Evolutionary conservation across 2,888 invertebrate species (phyloP), one percentile per base, ranked within the genome.

Genomic region (Polietes domitor): DNA sequence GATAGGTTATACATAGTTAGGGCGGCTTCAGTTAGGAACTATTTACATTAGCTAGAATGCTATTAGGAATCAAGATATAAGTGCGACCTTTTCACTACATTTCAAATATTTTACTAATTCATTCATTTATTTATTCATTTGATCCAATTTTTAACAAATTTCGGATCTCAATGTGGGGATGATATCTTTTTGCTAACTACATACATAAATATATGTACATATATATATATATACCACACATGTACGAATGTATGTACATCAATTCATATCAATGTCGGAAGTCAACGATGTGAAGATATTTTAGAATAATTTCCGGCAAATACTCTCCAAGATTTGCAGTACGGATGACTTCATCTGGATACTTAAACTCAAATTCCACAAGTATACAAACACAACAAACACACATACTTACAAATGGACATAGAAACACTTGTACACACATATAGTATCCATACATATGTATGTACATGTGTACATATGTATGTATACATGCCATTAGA

Each of bases 301-400:
- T 58, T 15, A 19, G 41, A 68, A 68, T 41, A 43, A 68, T 68
- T 68, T 68, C 68, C 68, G 68, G 68, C 37, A 41, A 15, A 47
- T 47, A 1, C n/a, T n/a, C 47, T 53, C 21, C 17, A 53, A 53
- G 21, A 37, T 41, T 65, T 17, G 65, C 65, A 19, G 28, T 17
- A 37, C 19, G 21, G 32, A 65, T 65, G 65, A 65, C 65, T 65
- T 65, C 41, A 65, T 65, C 19, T 21, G 37, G 7, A 19, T 12
- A 65, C 37, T 37, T 12, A 19, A 65, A 65, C 9, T 37, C 41
- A 61, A 12, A 61, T 65, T 19, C 65, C 32, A 65, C 37, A 65
- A 37, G 12, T 15, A 58, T 55, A 55, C 21, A 55, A 55, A 61
- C 26, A 61, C 26, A 15, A 10, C 15, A 15, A 47, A 47, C 7